Percentiles rank a stretch among this genome's conserved stretches.
phyloP scores from a whole-genome alignment of 2,888 invertebrate species.

The Dione vanillae region DNA sequence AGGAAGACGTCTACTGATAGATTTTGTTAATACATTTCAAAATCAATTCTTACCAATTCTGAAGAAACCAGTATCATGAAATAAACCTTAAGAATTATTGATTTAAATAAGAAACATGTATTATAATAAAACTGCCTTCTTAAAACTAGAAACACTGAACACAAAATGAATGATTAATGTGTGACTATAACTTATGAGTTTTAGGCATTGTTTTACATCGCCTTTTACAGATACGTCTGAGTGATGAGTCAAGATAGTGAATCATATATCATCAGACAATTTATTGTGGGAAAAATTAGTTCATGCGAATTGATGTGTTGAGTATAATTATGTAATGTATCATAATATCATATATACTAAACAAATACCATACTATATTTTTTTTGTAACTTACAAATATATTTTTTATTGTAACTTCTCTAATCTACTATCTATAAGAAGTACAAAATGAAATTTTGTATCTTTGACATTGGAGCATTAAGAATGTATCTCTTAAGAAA shows the following conservation, averaged over 20 bases:
- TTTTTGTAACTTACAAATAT: too few species aligned
- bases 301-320: neutral
- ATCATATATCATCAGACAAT: conserved; percentile 5
- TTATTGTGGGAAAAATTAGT: neutral
- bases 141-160: conserved; percentile 1
- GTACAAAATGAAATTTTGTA: too few species aligned
- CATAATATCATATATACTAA: too few species aligned
- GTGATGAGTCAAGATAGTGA: conserved; percentile 26
- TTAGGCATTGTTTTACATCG: conserved; percentile 12
- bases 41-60: neutral
- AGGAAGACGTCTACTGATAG: too few species aligned
- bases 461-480: too few species aligned
- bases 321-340: too few species aligned
- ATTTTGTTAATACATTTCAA: too few species aligned
- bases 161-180: neutral
- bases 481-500: too few species aligned
- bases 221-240: conserved; percentile 19
- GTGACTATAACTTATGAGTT: conserved; percentile 3
- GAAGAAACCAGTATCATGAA: neutral
- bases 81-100: neutral
- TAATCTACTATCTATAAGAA: too few species aligned
- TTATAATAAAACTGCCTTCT: neutral
- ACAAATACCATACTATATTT: too few species aligned
- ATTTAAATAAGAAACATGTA: neutral
- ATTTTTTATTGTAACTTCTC: too few species aligned